Evolutionary conservation across 1,140 invertebrate species (phyloP), one percentile per base, ranked within the genome.

Genomic region (Heliothis subflexa): DNA sequence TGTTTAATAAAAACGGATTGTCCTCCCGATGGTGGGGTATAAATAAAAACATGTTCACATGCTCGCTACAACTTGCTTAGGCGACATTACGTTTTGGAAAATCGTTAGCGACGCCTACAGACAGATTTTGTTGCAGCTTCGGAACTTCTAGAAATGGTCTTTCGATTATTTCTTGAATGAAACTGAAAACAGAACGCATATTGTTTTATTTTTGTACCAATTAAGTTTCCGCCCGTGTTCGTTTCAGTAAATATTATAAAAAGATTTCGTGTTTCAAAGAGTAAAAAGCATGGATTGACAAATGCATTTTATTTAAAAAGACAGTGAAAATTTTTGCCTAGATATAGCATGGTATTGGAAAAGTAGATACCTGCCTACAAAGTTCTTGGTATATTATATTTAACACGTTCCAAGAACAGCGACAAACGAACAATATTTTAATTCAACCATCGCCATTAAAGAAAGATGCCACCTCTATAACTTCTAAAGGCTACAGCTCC

Each of bases 1-100:
- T 89, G 85, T 88, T 91, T 91, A 77, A 89, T 91, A 91, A 90
- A 93, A 91, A 92, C 85, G 91, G 90, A 91, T 93, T 91, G 88
- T 88, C 78, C 81, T 85, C 84, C 80, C 78, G 84, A 83, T 78
- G 82, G 77, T 61, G 83, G 78, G 82, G 78, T 80, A 84, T 81
- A 86, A 87, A 88, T 87, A 89, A 92, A 87, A 88, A 90, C 85
- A 91, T 88, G 84, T 81, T 84, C 80, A 85, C 72, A 83, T 81
- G 78, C 82, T 55, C 78, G 49, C 64, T 78, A 68, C 54, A 66
- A 75, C 83, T 85, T 83, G 83, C 84, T 88, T 86, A 85, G 83
- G 79, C 57, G 76, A 82, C 81, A 79, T 83, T 82, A 83, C 79
- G 78, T 87, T 85, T 92, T 89, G 87, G 89, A 87, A 89, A 88